These are phyloP conservation scores for Bombus sylvicola DNA, from an alignment of 1,140 invertebrate genomes.

Conservation along the genomic window DNA sequence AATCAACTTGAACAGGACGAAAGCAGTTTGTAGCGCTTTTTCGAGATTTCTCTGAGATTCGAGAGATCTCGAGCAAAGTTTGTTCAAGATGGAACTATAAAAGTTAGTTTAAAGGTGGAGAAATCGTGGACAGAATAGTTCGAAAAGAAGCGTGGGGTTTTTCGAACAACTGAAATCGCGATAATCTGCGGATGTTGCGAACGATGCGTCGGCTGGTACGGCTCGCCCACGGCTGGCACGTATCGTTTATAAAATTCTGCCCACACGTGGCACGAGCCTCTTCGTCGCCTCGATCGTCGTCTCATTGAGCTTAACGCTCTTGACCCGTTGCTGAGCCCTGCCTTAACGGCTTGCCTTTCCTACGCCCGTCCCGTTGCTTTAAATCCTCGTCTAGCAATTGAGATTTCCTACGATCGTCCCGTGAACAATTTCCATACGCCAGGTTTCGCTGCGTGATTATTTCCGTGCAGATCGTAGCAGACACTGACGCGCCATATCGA, in stretches of 20 bases:
- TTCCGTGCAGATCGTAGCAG: not conserved
- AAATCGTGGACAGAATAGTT: not conserved
- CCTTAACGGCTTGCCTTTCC: constrained; percentile 50
- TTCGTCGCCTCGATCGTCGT: constrained; percentile 57
- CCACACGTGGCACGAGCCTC: constrained; percentile 68
- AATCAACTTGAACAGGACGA: not conserved
- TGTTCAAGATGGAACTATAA: not conserved
- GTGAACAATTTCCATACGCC: not conserved
- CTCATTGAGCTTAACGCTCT: constrained; percentile 68
- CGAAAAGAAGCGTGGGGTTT: no score
- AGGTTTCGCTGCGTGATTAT: not conserved
- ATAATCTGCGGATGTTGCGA: constrained; percentile 52
- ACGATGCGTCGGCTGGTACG: constrained; percentile 53
- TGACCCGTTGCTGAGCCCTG: constrained; percentile 57
- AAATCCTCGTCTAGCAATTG: constrained; percentile 56
- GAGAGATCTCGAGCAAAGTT: not conserved
- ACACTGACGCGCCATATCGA: not conserved
- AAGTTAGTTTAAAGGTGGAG: not conserved
- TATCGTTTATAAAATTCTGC: constrained; percentile 63
- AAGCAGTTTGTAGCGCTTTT: not conserved
- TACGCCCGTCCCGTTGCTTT: constrained; percentile 34
- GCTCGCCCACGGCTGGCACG: constrained; percentile 61
- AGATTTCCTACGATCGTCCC: constrained; percentile 68
- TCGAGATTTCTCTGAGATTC: not conserved
- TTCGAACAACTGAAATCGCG: not conserved